Percentiles rank a stretch among this genome's conserved stretches.
Conservation (phyloP, 2,797 vertebrate genomes). For the Propithecus deckenii region DNA sequence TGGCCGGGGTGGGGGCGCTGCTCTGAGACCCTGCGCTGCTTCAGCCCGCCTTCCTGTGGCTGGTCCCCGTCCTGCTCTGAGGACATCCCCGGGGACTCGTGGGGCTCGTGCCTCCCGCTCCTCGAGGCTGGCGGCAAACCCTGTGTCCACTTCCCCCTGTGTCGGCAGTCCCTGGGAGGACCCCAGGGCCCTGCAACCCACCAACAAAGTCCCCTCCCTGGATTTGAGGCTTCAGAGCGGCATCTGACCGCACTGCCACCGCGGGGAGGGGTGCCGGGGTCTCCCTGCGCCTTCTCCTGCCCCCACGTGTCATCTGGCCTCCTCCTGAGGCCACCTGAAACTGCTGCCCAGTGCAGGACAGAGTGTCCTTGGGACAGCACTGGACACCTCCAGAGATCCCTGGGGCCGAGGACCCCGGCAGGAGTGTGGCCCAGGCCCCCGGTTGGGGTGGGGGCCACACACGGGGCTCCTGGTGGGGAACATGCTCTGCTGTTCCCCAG, state of each 20-base stretch:
- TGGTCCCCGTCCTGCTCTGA: background rate
- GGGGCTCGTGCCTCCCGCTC: accelerated
- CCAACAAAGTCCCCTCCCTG: background rate
- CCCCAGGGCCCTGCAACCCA: accelerated
- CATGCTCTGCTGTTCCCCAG: background rate
- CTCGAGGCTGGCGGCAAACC: background rate
- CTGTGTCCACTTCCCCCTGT: background rate
- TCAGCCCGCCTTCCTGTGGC: accelerated
- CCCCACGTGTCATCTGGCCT: accelerated
- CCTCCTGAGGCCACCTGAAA: background rate
- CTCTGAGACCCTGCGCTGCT: background rate
- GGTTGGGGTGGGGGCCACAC: background rate
- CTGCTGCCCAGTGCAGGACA: background rate
- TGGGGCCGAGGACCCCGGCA: background rate
- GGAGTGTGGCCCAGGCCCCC: background rate
- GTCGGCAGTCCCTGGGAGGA: background rate
- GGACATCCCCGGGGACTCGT: accelerated
- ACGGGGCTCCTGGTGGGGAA: background rate
- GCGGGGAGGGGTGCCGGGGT: accelerated
- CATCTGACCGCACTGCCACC: accelerated
- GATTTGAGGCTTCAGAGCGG: background rate
- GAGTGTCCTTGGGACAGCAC: background rate
- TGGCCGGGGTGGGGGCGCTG: background rate
- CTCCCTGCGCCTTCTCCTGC: background rate
- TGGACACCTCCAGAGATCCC: background rate